Evolutionary conservation across 2,888 invertebrate genomes (phyloP), one percentile per base, ranked within the genome.

Genomic region (Aleiodes testaceus): DNA sequence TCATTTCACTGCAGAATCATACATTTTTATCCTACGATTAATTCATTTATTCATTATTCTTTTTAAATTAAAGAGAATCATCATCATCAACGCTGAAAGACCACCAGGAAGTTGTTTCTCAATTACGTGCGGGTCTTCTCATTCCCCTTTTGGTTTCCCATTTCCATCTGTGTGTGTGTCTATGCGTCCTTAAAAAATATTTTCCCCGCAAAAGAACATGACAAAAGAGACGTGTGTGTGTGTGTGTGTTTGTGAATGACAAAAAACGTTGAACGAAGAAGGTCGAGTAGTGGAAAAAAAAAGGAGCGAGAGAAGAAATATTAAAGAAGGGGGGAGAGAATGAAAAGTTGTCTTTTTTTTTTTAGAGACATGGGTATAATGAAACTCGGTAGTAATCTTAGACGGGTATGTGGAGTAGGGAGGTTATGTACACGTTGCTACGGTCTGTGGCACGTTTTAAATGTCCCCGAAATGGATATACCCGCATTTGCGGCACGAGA

Each of bases 391-490:
- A 77, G 83, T 83, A 84, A 84, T 84, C 80, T 82, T 82, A 84
- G 83, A 81, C 82, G 79, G 76, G 59, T 18, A 30, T 59, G 78
- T 78, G 79, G 36, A 36, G 36, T 36, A 36, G 36, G 36, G 36
- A 42, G 59, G 36, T 11, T 59, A 59, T 78, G 78, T 75, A 74
- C 59, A 70, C 75, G 76, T 77, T 53, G n/a, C 77, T 53, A 77
- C 73, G 75, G 75, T 77, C 78, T 75, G 77, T 75, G 75, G 76
- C 76, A 78, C 75, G 79, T 81, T 79, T 84, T 83, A 83, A 83
- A 84, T 83, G 78, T 83, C 82, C 36, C 79, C 79, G 83, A 83
- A 84, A 84, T 84, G 81, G 79, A 84, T 84, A 84, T 82, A 78
- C 77, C 74, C 77, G 76, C 76, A 75, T 74, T 73, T 61, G 59